phyloP scores from a whole-genome alignment of 2,797 vertebrate genomes.

The Danio tinwini region DNA sequence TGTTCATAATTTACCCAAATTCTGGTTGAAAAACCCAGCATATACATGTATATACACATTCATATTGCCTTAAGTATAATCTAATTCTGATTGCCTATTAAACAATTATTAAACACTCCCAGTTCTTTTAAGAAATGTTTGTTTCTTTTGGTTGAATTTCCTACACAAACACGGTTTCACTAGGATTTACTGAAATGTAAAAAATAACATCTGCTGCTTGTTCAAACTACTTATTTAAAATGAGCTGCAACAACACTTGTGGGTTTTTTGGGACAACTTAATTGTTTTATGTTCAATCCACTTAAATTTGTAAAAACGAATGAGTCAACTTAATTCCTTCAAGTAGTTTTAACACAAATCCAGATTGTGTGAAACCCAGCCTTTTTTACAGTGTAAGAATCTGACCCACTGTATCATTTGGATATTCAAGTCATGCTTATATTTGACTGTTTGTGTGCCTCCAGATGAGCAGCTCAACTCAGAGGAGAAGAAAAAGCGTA shows the following conservation, averaged over 20 bases:
- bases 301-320: no score
- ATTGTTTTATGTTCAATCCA: no score
- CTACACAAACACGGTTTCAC: neutral
- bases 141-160: neutral
- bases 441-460: constrained; percentile 10
- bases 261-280: no score
- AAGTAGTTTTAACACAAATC: no score
- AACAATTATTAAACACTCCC: neutral
- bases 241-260: no score
- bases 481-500: constrained; percentile 97
- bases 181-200: neutral
- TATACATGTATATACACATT: no score
- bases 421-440: constrained; percentile 5
- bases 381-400: neutral
- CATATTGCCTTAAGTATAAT: neutral
- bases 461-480: constrained; percentile 94
- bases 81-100: neutral
- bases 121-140: neutral
- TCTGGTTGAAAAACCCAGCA: no score
- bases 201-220: no score
- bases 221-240: no score
- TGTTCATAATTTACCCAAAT: no score
- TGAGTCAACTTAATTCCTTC: no score
- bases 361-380: no score
- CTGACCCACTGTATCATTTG: neutral